These are phyloP conservation scores for Heliconius cydno DNA, from an alignment of 2,888 invertebrate species.

Conservation along the genomic window DNA sequence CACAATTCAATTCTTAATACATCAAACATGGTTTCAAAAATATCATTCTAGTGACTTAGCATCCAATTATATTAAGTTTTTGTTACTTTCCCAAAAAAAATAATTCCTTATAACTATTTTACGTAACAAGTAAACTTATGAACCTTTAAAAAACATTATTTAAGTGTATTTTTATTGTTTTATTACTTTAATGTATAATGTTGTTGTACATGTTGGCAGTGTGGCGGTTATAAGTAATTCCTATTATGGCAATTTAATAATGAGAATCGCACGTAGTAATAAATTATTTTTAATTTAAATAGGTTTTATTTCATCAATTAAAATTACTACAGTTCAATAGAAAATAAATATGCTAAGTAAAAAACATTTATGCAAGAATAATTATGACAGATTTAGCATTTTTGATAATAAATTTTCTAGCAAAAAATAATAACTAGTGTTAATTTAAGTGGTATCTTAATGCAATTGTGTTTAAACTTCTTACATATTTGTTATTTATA, in stretches of 20 bases:
- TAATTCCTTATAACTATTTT: neutral
- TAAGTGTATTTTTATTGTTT: no score
- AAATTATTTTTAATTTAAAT: constrained; percentile 20
- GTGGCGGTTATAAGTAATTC: constrained; percentile 1
- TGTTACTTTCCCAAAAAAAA: neutral
- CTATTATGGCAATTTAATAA: constrained; percentile 5
- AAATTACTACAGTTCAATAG: neutral
- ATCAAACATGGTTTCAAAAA: neutral
- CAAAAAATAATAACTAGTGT: neutral
- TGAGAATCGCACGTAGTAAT: constrained; percentile 17
- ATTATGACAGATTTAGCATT: neutral
- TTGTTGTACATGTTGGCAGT: neutral
- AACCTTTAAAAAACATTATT: neutral
- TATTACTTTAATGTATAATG: neutral
- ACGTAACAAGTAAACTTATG: neutral
- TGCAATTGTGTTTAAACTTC: neutral
- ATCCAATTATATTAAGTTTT: neutral
- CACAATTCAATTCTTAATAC: constrained; percentile 8
- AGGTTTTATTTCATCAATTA: neutral
- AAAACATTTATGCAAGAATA: no score
- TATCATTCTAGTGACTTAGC: neutral
- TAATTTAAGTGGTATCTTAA: neutral
- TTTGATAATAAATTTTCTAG: neutral
- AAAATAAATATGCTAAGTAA: neutral
- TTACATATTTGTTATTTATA: neutral